Evolutionary conservation across 1,140 invertebrate genomes (phyloP), one percentile per base, ranked within the genome.

Genomic region (Goniozus legneri): DNA sequence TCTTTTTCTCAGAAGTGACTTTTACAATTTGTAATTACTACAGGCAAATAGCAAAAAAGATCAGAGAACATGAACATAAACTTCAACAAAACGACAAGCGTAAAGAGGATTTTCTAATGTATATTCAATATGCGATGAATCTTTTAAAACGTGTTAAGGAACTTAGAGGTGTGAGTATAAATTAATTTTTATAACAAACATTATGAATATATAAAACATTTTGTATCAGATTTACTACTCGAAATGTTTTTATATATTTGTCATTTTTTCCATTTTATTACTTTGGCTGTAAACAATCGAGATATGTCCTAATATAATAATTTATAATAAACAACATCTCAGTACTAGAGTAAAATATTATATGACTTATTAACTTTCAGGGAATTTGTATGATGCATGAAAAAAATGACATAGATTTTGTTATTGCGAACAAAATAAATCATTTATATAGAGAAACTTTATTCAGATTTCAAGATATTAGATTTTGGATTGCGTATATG

Each of bases 61-160:
- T 84, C 10, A 84, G 82, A 58, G 79, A 82, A 45, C 82, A 81
- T 69, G 86, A 89, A 65, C 87, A 88, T 54, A 85, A 82, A 71
- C 77, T 89, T 47, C 82, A 86, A 56, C 74, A 82, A 45, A 73
- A 75, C 56, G 76, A 77, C 2, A 88, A 87, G 69, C 68, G 69
- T 16, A 87, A 88, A 69, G 82, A 87, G 58, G 86, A 89, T 65
- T 87, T 79, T 69, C 69, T 87, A 8, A 75, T 79, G 43, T 89
- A 89, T 52, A 86, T 89, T 53, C 79, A 84, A 36, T 89, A 86
- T 67, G 82, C 87, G 71, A 77, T 84, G 59, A 74, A 82, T 60
- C 65, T 88, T n/a, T 62, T 88, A 6, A 80, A 83, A 62, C 73
- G 87, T 21, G 75, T 89, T 27, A 76, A 79, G 54, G 63, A 80